phyloP scores from a whole-genome alignment of 2,888 invertebrate genomes.

The Cephalotes varians region DNA sequence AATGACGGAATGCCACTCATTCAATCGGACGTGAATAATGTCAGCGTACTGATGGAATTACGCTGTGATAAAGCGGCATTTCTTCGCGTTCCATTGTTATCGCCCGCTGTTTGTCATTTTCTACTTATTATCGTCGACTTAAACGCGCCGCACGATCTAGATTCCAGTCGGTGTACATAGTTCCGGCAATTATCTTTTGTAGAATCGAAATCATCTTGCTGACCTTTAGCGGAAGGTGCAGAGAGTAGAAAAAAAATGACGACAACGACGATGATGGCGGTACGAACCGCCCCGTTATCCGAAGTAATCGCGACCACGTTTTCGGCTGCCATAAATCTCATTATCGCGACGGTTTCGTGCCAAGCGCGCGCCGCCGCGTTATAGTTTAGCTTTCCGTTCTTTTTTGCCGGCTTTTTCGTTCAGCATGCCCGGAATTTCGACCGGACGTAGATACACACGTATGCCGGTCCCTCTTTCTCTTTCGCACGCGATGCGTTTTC shows the following conservation, averaged over 20 bases:
- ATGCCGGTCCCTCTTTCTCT: neutral
- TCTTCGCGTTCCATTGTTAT: slow-evolving; percentile 12
- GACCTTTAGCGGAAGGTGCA: slow-evolving; percentile 36
- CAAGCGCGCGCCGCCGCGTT: slow-evolving; percentile 66
- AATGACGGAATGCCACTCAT: slow-evolving; percentile 14
- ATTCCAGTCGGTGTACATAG: neutral
- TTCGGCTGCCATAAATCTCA: slow-evolving; percentile 77
- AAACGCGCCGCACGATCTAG: slow-evolving; percentile 11
- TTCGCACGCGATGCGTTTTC: slow-evolving; percentile 21
- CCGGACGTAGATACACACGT: slow-evolving; percentile 37
- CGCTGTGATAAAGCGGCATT: slow-evolving; percentile 8
- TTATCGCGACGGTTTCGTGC: slow-evolving; percentile 75
- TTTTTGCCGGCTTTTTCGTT: slow-evolving; percentile 30
- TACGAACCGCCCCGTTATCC: slow-evolving; percentile 64
- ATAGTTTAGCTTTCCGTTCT: slow-evolving; percentile 60
- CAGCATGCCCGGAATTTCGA: slow-evolving; percentile 40
- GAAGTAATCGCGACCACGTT: slow-evolving; percentile 75
- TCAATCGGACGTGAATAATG: slow-evolving; percentile 34
- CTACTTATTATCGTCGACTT: slow-evolving; percentile 15
- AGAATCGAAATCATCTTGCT: slow-evolving; percentile 42
- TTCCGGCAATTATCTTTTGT: slow-evolving; percentile 29
- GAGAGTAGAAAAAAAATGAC: neutral
- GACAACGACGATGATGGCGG: neutral
- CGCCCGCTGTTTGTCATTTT: neutral
- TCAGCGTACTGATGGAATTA: slow-evolving; percentile 18